Evolutionary conservation across 2,113 vertebrate species (phyloP).

Genomic region (Tamias sibiricus): DNA sequence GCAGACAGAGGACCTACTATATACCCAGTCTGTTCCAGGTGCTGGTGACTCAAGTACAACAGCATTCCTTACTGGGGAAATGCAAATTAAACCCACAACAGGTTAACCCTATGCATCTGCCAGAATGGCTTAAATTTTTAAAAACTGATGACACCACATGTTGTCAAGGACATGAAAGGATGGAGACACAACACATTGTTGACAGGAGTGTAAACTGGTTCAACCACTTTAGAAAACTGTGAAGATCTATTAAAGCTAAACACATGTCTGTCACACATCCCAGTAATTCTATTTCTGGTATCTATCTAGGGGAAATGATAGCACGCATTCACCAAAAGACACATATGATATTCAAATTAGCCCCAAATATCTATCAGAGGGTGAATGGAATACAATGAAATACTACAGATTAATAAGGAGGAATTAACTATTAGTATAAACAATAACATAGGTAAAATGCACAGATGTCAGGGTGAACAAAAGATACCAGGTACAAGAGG

Average conservation of each 20-base stretch:
- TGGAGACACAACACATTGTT: not conserved
- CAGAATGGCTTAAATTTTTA: not conserved
- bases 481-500: not conserved
- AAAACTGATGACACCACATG: not conserved
- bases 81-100: not conserved
- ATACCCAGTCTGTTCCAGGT: rapidly evolving
- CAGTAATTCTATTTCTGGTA: not conserved
- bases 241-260: not conserved
- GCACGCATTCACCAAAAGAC: not conserved
- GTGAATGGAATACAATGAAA: not conserved
- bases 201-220: not conserved
- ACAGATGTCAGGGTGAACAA: not conserved
- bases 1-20: not conserved
- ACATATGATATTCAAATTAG: not conserved
- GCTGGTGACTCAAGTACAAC: rapidly evolving
- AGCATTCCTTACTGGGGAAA: not conserved
- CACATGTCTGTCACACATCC: not conserved
- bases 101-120: no score
- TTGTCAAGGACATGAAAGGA: not conserved
- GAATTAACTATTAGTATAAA: not conserved
- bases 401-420: not conserved
- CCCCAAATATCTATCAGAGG: not conserved
- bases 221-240: not conserved
- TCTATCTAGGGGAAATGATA: not conserved
- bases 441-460: not conserved